Evolutionary conservation across 2,888 invertebrate genomes (phyloP), one percentile per base, ranked within the genome.

Genomic region (Conus canariensis): DNA sequence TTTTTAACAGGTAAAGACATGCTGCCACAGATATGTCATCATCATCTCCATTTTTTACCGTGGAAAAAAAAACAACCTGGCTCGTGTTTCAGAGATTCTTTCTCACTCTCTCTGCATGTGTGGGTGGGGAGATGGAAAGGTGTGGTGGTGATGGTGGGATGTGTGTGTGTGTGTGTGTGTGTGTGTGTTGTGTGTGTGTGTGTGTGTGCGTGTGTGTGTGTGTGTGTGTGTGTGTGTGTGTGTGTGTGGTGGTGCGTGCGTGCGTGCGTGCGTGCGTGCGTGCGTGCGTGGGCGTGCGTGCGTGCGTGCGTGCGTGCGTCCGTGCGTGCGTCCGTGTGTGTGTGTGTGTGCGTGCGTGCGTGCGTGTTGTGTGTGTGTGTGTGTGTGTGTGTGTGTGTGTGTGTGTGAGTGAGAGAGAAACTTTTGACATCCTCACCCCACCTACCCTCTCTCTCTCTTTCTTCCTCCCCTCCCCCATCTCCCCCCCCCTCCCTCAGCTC

Each of bases 141-240:
- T 64, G 64, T 64, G 64, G 45, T 45, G 10, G 64, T 64, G 7
- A 14, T 10, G 12, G 74, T 74, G n/a, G 12, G 74, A 9, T 74
- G 74, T 74, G 74, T 74, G n/a, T n/a, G 74, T 10, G n/a, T 85
- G 85, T n/a, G 60, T 25, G 85, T 9, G 58, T 59, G 85, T 85
- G 85, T 85, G 85, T 59, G 85, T 85, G 85, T 60, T 60, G 85
- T 85, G 85, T 85, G 85, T 85, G 85, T 85, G 85, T 85, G 59
- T 59, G 85, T 85, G 59, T 85, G 85, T 30, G 59, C 22, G 59
- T 59, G 85, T 58, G 60, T 85, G 85, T 58, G 60, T 60, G 60
- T 58, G 85, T n/a, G 60, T 25, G 60, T 59, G 80, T 30, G 80
- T 80, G 85, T 60, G 85, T 60, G 85, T 85, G 85, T 59, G 85